These are phyloP conservation scores for Naja naja DNA, from an alignment of 2,113 vertebrate genomes.

Conservation along the genomic window DNA sequence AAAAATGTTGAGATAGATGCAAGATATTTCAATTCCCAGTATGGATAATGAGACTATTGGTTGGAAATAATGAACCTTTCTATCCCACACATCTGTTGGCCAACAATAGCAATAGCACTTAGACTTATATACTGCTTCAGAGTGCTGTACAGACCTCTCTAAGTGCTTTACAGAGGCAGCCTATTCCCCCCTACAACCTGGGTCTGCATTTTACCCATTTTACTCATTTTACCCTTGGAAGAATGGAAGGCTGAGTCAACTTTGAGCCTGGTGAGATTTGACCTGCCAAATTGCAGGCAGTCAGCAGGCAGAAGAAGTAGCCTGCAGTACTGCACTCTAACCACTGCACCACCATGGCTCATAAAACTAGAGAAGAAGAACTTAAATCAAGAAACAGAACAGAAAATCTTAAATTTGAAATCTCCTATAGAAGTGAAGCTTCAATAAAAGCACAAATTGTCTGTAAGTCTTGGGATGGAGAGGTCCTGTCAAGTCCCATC, in stretches of 20 bases:
- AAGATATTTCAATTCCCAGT: background rate
- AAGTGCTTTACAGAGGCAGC: no score
- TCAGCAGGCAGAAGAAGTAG: no score
- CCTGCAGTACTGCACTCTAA: no score
- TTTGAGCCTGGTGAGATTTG: no score
- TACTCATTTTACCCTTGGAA: no score
- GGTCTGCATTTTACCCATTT: no score
- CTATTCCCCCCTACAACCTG: no score
- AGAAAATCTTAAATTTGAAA: background rate
- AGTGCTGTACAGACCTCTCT: no score
- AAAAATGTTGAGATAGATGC: background rate
- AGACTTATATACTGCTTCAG: no score
- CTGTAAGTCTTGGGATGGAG: background rate
- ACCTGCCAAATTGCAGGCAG: no score
- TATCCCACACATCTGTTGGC: background rate
- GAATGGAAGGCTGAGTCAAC: no score
- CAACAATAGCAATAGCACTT: background rate
- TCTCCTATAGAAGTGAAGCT: background rate
- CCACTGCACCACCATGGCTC: no score
- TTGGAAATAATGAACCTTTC: background rate
- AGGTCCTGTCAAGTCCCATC: background rate
- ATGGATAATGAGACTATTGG: background rate
- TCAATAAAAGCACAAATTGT: background rate
- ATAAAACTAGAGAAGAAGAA: background rate
- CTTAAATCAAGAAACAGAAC: background rate